Evolutionary conservation across 2,113 vertebrate species (phyloP).

Genomic region (Origma solitaria): DNA sequence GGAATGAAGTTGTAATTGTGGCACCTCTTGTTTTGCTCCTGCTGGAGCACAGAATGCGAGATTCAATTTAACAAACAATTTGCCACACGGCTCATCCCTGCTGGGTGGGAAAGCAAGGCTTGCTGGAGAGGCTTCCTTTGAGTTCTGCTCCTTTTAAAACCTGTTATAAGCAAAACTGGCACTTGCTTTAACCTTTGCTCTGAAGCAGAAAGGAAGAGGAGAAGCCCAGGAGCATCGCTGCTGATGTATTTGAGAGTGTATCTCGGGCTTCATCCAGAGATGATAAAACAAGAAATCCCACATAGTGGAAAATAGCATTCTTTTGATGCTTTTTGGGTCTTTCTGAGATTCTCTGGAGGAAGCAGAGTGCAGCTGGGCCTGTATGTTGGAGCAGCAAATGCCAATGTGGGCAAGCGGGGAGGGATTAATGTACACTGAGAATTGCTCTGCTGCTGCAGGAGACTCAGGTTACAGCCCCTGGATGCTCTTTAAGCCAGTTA

Average conservation of each 20-base stretch:
- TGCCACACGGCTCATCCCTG: conserved; percentile 47
- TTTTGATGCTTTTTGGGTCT: background rate
- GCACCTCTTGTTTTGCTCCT: conserved; percentile 67
- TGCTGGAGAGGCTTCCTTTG: background rate
- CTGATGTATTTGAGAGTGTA: background rate
- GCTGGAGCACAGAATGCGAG: background rate
- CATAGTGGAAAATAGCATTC: background rate
- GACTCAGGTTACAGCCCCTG: background rate
- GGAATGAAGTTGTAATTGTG: conserved; percentile 62
- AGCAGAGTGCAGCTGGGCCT: background rate
- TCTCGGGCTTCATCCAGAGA: background rate
- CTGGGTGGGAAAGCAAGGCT: conserved; percentile 46
- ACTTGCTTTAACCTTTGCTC: conserved; percentile 1
- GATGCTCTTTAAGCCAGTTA: background rate
- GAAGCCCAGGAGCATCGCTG: background rate
- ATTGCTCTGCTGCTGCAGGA: background rate
- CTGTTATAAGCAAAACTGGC: background rate
- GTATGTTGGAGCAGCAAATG: background rate
- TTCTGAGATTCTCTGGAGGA: background rate
- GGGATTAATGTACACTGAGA: background rate
- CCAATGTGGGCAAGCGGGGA: fast-evolving
- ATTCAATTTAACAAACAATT: conserved; percentile 70
- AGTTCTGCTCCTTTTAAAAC: conserved; percentile 19
- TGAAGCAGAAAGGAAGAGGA: background rate
- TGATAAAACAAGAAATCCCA: background rate